These are phyloP conservation scores for Agrochola lychnidis DNA, from an alignment of 2,888 invertebrate genomes.

Conservation along the genomic window DNA sequence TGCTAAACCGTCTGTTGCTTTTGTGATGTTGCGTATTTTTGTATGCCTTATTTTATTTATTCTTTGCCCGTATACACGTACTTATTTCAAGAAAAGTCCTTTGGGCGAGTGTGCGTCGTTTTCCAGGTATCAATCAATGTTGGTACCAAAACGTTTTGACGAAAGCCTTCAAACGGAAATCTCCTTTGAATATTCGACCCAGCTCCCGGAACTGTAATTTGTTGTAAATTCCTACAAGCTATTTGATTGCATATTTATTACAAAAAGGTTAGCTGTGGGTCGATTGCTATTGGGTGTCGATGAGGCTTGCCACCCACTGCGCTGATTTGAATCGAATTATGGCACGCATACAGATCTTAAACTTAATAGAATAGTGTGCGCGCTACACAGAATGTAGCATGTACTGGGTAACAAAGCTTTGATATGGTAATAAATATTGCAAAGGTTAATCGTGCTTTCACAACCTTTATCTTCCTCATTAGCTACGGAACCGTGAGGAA, in stretches of 20 bases:
- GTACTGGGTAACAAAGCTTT: conserved; percentile 36
- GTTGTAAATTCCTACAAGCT: conserved; percentile 48
- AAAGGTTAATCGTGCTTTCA: conserved; percentile 28
- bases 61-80: neutral
- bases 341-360: conserved; percentile 65
- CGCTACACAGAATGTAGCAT: conserved; percentile 22
- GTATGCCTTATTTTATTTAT: too few species aligned
- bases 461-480: neutral
- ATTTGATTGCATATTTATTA: conserved; percentile 62
- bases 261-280: conserved; percentile 71
- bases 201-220: conserved; percentile 57
- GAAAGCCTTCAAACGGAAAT: neutral
- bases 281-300: conserved; percentile 77
- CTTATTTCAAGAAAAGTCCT: neutral
- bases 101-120: neutral
- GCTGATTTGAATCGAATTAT: conserved; percentile 78
- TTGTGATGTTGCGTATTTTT: too few species aligned
- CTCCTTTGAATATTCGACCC: neutral
- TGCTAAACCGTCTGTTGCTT: too few species aligned
- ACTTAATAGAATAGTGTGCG: conserved; percentile 51
- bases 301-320: conserved; percentile 77
- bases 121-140: conserved; percentile 3
- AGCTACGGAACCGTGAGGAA: neutral
- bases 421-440: conserved; percentile 7
- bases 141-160: neutral